Evolutionary conservation across 2,113 vertebrate species (phyloP), one percentile per base, ranked within the genome.

Genomic region (Hydrolagus affinis): DNA sequence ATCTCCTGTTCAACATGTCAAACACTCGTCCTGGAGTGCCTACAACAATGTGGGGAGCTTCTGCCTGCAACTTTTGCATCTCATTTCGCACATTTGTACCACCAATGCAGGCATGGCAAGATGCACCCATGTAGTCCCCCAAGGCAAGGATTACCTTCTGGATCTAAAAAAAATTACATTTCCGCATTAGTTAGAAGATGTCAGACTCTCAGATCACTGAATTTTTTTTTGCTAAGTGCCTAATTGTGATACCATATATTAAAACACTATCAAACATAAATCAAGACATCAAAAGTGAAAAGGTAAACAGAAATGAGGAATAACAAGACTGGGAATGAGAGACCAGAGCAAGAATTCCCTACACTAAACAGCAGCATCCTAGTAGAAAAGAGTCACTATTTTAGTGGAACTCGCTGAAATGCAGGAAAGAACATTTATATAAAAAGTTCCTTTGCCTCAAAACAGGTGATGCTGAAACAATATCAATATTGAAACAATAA

Each of bases 81-180:
- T 96, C 95, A 92, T 95, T 96, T 86, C 95, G 91, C 86, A 96
- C 95, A 85, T 96, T 96, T 60, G 95, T 96, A 57, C 95, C 95
- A 86, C 95, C 95, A 88, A 96, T 96, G 86, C 95, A 96, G 86
- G 95, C 95, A 44, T 96, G 95, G 88, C 95, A 96, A 3, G 94
- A 95, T 88, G 95, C 95, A 88, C 95, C 95, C 95, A 96, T 96
- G 88, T 96, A 96, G 86, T 96, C 95, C 88, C 95, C 95, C 88
- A 96, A 92, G 86, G 94, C 95, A 91, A 96, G 88, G 89, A 96
- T 96, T 69, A 96, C 95, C 89, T 96, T 96, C 73, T 96, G 95
- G 85, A 96, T 96, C 95, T 96, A 87, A 59, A 88, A 87, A 3
- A 32, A 8, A 66, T 57, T 1, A 0, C 19, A 66, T 83, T 66